Conservation (phyloP, 2,797 vertebrate genomes). For the Neopelma chrysocephalum region DNA sequence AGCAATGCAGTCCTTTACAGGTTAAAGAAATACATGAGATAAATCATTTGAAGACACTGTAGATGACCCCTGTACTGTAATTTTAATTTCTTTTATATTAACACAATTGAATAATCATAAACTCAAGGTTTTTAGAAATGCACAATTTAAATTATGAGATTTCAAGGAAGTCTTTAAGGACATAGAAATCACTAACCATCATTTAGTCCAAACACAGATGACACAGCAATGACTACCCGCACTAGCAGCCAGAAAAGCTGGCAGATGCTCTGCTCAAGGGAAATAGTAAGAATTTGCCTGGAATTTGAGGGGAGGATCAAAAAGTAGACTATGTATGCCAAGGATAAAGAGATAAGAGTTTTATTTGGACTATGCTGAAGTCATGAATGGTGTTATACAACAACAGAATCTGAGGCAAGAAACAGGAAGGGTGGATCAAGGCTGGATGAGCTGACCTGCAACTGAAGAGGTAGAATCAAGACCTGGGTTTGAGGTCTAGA, state of each 20-base stretch:
- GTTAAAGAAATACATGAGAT: background rate
- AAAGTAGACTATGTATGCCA: background rate
- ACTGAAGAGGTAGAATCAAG: background rate
- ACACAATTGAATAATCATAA: background rate
- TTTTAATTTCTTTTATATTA: background rate
- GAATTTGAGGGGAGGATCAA: background rate
- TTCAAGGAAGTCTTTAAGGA: background rate
- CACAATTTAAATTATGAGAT: background rate
- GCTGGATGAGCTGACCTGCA: background rate
- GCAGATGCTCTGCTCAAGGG: background rate
- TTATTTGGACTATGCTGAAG: background rate
- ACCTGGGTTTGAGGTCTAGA: background rate
- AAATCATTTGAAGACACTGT: background rate
- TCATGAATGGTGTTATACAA: background rate
- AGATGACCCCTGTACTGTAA: background rate
- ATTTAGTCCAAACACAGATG: background rate
- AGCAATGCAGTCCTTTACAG: background rate
- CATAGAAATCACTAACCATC: background rate
- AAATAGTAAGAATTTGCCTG: background rate
- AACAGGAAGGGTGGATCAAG: background rate
- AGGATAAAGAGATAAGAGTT: background rate
- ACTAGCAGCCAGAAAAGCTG: background rate
- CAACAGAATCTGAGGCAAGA: background rate
- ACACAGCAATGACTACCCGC: background rate
- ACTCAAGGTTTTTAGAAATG: background rate